These are phyloP conservation scores for Chlorodrepanis virens DNA, from an alignment of 2,113 vertebrate species.

Conservation along the genomic window DNA sequence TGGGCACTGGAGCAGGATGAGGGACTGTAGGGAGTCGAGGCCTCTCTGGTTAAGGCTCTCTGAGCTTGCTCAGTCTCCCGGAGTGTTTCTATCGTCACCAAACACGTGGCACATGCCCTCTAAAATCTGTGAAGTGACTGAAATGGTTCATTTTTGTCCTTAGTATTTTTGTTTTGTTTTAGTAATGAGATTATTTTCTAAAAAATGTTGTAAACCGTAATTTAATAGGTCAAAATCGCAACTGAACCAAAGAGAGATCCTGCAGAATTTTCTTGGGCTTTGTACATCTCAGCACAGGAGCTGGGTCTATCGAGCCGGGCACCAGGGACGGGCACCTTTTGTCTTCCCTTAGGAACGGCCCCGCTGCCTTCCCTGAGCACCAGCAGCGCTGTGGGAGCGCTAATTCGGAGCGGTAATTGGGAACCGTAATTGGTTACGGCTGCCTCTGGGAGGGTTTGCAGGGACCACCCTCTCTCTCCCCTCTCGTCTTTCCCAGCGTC, in stretches of 20 bases:
- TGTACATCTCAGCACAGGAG: background rate
- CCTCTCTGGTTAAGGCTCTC: background rate
- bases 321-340: background rate
- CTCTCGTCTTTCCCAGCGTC: background rate
- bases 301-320: background rate
- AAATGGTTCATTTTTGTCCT: background rate
- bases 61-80: background rate
- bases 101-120: background rate
- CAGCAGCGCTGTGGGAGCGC: background rate
- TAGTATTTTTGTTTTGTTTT: background rate
- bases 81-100: background rate
- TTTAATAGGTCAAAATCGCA: background rate
- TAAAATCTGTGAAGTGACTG: background rate
- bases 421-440: background rate
- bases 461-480: background rate
- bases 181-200: background rate
- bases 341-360: background rate
- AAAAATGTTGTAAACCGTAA: background rate
- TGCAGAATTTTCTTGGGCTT: background rate
- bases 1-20: background rate
- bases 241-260: background rate
- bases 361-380: background rate
- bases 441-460: background rate
- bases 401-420: background rate
- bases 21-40: accelerated